These are phyloP conservation scores for Amorpha juglandis DNA, from an alignment of 2,888 invertebrate genomes.

Conservation along the genomic window DNA sequence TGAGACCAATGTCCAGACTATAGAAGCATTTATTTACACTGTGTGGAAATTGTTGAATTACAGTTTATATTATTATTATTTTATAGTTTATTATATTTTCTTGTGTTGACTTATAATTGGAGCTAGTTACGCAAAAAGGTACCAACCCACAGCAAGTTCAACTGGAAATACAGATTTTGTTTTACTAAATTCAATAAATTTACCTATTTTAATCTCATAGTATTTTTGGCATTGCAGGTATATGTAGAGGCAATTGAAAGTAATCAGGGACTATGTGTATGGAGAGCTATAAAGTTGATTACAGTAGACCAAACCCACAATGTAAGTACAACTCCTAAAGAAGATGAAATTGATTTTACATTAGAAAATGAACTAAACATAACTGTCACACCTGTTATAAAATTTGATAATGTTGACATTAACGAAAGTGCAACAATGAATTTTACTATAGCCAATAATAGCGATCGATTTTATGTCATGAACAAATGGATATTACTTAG, in stretches of 20 bases:
- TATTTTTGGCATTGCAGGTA: slow-evolving; percentile 63
- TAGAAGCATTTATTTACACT: too few species aligned
- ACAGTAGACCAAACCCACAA: slow-evolving; percentile 52
- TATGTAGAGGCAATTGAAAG: slow-evolving; percentile 89
- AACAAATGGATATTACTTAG: slow-evolving; percentile 79
- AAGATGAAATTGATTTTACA: slow-evolving; percentile 52
- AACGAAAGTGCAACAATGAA: slow-evolving; percentile 48
- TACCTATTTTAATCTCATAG: neutral
- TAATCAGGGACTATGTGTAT: slow-evolving; percentile 82
- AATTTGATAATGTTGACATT: slow-evolving; percentile 74
- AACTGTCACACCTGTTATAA: slow-evolving; percentile 78
- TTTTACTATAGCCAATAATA: slow-evolving; percentile 72
- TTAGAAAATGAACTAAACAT: slow-evolving; percentile 80
- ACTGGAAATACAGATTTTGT: too few species aligned
- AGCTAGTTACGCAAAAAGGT: too few species aligned
- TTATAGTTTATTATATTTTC: too few species aligned
- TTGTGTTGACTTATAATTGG: too few species aligned
- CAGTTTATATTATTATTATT: too few species aligned
- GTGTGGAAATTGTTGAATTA: too few species aligned
- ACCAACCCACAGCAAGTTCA: too few species aligned
- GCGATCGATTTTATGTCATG: slow-evolving; percentile 68
- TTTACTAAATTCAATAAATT: too few species aligned
- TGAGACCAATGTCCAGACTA: too few species aligned
- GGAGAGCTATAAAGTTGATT: slow-evolving; percentile 84
- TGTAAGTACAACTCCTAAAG: slow-evolving; percentile 30